Evolutionary conservation across 2,888 invertebrate genomes (phyloP).

Genomic region (Pristionchus exspectatus): DNA sequence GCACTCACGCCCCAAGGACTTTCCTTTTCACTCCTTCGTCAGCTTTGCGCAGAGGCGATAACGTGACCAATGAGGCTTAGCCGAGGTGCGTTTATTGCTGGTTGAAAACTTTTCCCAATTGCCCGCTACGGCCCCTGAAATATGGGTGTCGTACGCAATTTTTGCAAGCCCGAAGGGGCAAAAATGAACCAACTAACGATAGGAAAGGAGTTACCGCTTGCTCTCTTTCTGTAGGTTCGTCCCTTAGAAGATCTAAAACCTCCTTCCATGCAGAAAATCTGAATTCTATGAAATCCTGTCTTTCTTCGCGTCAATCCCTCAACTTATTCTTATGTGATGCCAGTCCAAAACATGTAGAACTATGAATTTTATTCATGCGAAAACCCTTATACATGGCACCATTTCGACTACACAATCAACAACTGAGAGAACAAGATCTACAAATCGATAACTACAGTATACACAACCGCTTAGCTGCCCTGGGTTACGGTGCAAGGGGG

Average conservation of each 20-base stretch:
- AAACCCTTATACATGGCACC: conserved; percentile 40
- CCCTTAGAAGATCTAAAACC: too few species aligned
- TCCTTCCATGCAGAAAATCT: too few species aligned
- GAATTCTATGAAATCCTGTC: too few species aligned
- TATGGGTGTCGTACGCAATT: conserved; percentile 72
- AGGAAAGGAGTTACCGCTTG: too few species aligned
- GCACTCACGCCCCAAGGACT: too few species aligned
- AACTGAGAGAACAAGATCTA: background rate
- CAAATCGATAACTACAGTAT: conserved; percentile 18
- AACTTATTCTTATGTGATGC: too few species aligned
- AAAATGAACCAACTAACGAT: background rate
- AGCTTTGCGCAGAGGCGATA: conserved; percentile 78
- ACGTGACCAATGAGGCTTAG: conserved; percentile 78
- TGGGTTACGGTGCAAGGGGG: background rate
- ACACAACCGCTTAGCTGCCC: conserved; percentile 37
- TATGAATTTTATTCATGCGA: conserved; percentile 13
- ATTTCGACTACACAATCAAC: background rate
- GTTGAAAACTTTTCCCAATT: conserved; percentile 79
- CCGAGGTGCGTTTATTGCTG: conserved; percentile 79
- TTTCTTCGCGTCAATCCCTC: too few species aligned
- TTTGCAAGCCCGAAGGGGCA: conserved; percentile 65
- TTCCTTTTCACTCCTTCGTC: background rate
- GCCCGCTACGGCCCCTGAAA: conserved; percentile 75
- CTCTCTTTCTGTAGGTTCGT: too few species aligned
- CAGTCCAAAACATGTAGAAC: too few species aligned